Evolutionary conservation across 2,888 invertebrate genomes (phyloP), one percentile per base, ranked within the genome.

Genomic region (Branchellion lobata): DNA sequence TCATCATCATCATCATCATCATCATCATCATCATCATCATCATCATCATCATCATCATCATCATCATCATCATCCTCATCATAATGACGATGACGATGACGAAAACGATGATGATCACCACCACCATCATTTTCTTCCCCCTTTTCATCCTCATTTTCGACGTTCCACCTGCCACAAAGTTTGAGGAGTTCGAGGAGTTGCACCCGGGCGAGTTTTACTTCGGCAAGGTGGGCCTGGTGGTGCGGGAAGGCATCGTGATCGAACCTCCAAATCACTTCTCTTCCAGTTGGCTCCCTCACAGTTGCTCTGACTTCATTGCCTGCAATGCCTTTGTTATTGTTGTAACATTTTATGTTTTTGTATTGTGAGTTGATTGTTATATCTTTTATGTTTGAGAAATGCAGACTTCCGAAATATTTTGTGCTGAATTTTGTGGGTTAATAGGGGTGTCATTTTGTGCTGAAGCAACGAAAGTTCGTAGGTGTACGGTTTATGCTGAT

Each of bases 61-160:
- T 21, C 5, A 65, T 65, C 65, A 65, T 65, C 65, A 65, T 69
- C 27, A 69, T 1, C 27, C 21, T 69, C 69, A 14, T 0, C 40
- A 40, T 1, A 33, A 40, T 36, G 34, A 40, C 1, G 8, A 40
- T 73, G 24, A 40, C 36, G 34, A 21, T 40, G 24, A 8, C 18
- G 34, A n/a, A 34, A 24, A 24, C 36, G 18, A 24, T 36, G 34
- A 73, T 73, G 34, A 1, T 73, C 73, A 1, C 36, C 36, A 72
- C 27, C 72, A 72, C 29, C 72, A 72, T 72, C 72, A 72, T 72
- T 29, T 11, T 65, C 65, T 11, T 65, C 71, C 8, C 33, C 53
- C 24, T 24, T 5, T 11, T 11, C 29, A 29, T 14, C 29, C 8
- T n/a, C 34, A 34, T 71, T 11, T 11, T 33, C 71, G 8, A 65